Evolutionary conservation across 2,797 vertebrate species (phyloP).

Genomic region (Gorsachius magnificus): DNA sequence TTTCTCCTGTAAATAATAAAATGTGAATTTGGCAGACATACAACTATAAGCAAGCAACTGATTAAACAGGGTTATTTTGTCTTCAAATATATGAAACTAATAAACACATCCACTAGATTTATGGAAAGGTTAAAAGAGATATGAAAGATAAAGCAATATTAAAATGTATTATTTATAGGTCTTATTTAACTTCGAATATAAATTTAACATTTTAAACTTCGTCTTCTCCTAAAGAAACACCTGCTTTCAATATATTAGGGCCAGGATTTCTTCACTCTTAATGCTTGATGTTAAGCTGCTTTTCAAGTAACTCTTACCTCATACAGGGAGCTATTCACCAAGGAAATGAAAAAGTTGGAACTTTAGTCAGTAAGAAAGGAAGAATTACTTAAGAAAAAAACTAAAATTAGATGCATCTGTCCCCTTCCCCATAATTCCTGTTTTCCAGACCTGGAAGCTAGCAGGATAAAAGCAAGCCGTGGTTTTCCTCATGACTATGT

Average conservation of each 20-base stretch:
- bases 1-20: not conserved
- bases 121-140: not conserved
- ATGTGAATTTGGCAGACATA: not conserved
- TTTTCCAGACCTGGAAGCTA: not conserved
- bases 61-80: not conserved
- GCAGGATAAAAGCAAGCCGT: not conserved
- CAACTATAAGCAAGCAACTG: not conserved
- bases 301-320: not conserved
- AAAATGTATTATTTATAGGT: not conserved
- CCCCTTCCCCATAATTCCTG: not conserved
- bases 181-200: not conserved
- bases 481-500: not conserved
- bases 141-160: not conserved
- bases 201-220: not conserved
- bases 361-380: not conserved
- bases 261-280: not conserved
- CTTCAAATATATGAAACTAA: not conserved
- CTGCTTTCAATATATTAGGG: not conserved
- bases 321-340: not conserved
- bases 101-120: not conserved
- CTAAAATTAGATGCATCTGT: not conserved
- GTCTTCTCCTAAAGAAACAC: not conserved
- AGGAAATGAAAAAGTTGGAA: not conserved
- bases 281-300: not conserved
- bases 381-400: not conserved